phyloP scores from a whole-genome alignment of 2,113 vertebrate genomes.

The Chaenocephalus aceratus region DNA sequence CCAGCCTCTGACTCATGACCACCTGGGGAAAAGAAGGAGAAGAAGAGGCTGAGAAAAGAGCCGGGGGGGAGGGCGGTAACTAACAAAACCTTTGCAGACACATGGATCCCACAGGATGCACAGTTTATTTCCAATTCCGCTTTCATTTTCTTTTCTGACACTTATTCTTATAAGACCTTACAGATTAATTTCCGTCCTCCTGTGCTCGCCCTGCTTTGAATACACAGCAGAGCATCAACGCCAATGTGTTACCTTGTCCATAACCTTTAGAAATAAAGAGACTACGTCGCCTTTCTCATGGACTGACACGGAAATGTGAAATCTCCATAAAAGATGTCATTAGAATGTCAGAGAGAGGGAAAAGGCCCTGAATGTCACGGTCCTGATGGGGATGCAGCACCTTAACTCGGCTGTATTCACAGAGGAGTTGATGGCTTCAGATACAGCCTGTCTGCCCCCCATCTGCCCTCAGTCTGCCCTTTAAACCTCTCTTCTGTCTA shows the following conservation, averaged over 20 bases:
- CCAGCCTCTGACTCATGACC: conserved; percentile 88
- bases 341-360: conserved; percentile 69
- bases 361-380: conserved; percentile 65
- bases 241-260: conserved; percentile 47
- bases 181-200: conserved; percentile 62
- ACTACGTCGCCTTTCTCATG: conserved; percentile 39
- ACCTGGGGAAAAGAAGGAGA: conserved; percentile 82
- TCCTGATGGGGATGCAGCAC: conserved; percentile 54
- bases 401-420: conserved; percentile 45
- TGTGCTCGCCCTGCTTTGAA: conserved; percentile 48
- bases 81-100: conserved; percentile 69
- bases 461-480: conserved; percentile 61
- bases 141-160: conserved; percentile 63
- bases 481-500: conserved; percentile 64
- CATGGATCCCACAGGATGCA: conserved; percentile 69
- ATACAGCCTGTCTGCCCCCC: conserved; percentile 50
- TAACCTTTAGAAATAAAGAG: conserved; percentile 73
- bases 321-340: conserved; percentile 71
- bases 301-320: conserved; percentile 64
- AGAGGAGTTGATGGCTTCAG: conserved; percentile 62
- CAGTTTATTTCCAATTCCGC: conserved; percentile 63
- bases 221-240: conserved; percentile 48
- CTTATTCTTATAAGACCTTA: conserved; percentile 62
- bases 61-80: conserved; percentile 33
- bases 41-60: conserved; percentile 11